phyloP scores from a whole-genome alignment of 2,888 invertebrate genomes.

The Nemotelus nigrinus region DNA sequence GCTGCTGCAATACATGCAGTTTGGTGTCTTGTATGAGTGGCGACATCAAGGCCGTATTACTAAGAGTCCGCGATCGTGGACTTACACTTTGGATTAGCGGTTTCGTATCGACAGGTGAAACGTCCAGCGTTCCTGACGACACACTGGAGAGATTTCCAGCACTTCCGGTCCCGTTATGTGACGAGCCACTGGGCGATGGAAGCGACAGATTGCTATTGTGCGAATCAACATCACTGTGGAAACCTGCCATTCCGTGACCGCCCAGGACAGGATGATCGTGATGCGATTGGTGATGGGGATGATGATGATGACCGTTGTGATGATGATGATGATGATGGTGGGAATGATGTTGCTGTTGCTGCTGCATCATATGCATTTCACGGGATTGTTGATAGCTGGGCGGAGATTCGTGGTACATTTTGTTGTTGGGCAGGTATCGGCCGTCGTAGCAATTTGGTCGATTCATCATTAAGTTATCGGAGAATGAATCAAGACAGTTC shows the following conservation, averaged over 20 bases:
- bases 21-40: constrained; percentile 69
- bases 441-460: constrained; percentile 50
- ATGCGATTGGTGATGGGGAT: constrained; percentile 52
- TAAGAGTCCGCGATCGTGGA: constrained; percentile 62
- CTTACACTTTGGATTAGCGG: constrained; percentile 84
- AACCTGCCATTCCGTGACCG: constrained; percentile 57
- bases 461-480: constrained; percentile 76
- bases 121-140: constrained; percentile 65
- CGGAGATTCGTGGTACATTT: constrained; percentile 64
- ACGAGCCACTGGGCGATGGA: constrained; percentile 82
- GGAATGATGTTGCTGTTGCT: constrained; percentile 66
- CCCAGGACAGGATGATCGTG: constrained; percentile 42
- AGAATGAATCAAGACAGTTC: constrained; percentile 76
- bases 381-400: constrained; percentile 70
- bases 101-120: constrained; percentile 68
- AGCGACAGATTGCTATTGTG: constrained; percentile 78
- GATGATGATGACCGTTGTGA: constrained; percentile 54
- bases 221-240: constrained; percentile 63
- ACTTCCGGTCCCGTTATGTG: constrained; percentile 69
- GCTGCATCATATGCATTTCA: constrained; percentile 69
- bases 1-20: constrained; percentile 81
- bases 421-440: constrained; percentile 52
- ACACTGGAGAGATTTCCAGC: constrained; percentile 74
- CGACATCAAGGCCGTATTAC: constrained; percentile 67
- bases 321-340: constrained; percentile 55